Base-by-base conservation (phyloP, 2,113 vertebrate species). In the Bufo gargarizans region DNA sequence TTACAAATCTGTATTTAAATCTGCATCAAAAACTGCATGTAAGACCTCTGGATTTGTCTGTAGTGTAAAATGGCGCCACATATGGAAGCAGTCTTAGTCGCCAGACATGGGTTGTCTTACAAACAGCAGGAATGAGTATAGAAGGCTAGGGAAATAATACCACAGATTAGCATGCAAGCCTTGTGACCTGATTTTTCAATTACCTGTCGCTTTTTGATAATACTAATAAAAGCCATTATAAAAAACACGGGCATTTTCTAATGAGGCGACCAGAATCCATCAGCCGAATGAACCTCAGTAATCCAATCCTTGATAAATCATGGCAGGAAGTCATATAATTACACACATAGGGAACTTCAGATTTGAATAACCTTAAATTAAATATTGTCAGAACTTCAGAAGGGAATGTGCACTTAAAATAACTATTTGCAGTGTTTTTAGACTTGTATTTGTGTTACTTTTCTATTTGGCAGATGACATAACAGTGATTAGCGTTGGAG, bases 371-470 rank as follows among this genome's bases (percentile, higher is more conserved):
- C 50, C 53, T 47, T 55, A 45, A 85, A 77, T 77, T 47, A 61
- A 86, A 53, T 50, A 53, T 63, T 77, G 20, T 86, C 59, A 86
- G 72, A 77, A 59, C 74, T 50, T 86, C 58, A 86, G 78, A 76
- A 77, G 56, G 56, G 43, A n/a, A 58, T 19, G 33, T 33, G 43
- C 14, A 86, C 84, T 77, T 78, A 10, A 85, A 77, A 77, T 45
- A 86, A 63, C 14, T 63, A 58, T 55, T 17, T 61, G 56, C 72
- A 20, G 5, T 20, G 4, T 4, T 77, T 17, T 17, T 22, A 58
- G 72, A 22, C 45, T 47, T 77, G 63, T 63, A n/a, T 63, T 61
- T 6, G 53, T 77, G 19, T 58, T 76, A 50, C 17, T 53, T 78
- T 55, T 65, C 9, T 67, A 22, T 71, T 71, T 33, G 67, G 67